These are phyloP conservation scores for Atta colombica DNA, from an alignment of 1,140 invertebrate genomes.

Conservation along the genomic window DNA sequence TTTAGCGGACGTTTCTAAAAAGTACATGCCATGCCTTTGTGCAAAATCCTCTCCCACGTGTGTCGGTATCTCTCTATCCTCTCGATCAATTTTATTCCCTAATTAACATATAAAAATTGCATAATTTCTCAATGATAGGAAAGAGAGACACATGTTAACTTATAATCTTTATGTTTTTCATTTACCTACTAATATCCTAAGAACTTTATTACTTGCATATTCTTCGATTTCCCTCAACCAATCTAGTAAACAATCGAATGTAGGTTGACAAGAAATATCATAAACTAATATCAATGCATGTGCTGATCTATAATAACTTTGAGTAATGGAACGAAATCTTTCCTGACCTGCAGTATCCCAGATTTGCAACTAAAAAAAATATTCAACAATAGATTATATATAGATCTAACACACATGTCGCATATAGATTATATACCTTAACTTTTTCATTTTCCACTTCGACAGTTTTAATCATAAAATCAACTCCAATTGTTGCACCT, in stretches of 20 bases:
- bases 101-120: conserved; percentile 59
- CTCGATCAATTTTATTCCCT: conserved; percentile 98
- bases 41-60: conserved; percentile 99
- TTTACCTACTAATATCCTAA: conserved; percentile 96
- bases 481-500: conserved; percentile 99
- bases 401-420: background rate
- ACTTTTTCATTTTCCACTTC: conserved; percentile 99
- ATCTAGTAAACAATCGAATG: conserved; percentile 98
- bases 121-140: background rate
- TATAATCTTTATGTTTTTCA: conserved; percentile 40
- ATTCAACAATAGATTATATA: conserved; percentile 17
- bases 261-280: conserved; percentile 98
- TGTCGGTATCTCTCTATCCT: conserved; percentile 97
- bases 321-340: conserved; percentile 98
- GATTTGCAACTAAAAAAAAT: conserved; percentile 94
- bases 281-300: conserved; percentile 99
- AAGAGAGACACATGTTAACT: background rate
- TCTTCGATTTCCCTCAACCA: conserved; percentile 99
- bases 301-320: conserved; percentile 99
- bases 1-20: conserved; percentile 99
- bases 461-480: conserved; percentile 99
- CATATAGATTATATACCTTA: conserved; percentile 90
- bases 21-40: conserved; percentile 97
- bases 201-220: conserved; percentile 97
- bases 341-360: conserved; percentile 99